Evolutionary conservation across 2,797 vertebrate genomes (phyloP).

Genomic region (Intellagama lesueurii): DNA sequence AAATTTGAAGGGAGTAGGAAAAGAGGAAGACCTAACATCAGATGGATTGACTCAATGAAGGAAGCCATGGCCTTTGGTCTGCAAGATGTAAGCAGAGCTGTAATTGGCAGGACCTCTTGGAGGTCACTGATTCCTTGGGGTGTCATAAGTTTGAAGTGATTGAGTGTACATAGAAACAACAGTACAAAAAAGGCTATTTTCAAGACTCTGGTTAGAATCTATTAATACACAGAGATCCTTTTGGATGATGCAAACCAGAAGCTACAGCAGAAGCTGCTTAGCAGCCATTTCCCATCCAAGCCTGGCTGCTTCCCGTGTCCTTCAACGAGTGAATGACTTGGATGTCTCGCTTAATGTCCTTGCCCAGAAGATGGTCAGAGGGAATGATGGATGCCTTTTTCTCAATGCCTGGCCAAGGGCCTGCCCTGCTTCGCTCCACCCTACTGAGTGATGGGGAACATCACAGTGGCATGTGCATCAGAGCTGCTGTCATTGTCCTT

Average conservation of each 20-base stretch:
- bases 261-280: background rate
- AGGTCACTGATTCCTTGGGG: no score
- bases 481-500: background rate
- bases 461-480: background rate
- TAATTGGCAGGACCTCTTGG: no score
- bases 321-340: background rate
- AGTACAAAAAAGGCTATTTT: no score
- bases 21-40: no score
- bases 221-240: no score
- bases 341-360: background rate
- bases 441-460: background rate
- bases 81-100: no score
- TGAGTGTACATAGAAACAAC: no score
- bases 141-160: no score
- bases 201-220: no score
- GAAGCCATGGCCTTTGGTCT: no score
- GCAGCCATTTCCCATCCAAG: background rate
- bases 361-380: conserved; percentile 7
- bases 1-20: no score
- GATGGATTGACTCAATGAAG: no score
- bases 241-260: background rate
- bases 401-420: background rate
- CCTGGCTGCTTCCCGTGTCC: background rate
- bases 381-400: conserved; percentile 1
- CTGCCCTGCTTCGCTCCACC: background rate